Evolutionary conservation across 2,888 invertebrate genomes (phyloP).

Genomic region (Drosophila fungiperda): DNA sequence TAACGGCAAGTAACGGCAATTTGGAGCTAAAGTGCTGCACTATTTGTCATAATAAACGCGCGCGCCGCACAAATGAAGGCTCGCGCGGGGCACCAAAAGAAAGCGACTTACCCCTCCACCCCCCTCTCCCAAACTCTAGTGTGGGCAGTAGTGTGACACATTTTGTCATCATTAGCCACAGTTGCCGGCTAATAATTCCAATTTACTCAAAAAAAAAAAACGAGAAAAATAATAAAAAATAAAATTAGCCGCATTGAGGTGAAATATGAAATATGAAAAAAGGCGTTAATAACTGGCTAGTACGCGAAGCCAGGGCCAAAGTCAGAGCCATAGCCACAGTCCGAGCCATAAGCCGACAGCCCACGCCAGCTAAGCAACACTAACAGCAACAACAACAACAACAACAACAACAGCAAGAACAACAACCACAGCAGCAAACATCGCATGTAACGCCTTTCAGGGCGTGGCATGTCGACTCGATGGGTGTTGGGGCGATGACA

Average conservation of each 20-base stretch:
- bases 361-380: constrained; percentile 54
- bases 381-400: constrained; percentile 21
- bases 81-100: constrained; percentile 46
- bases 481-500: constrained; percentile 74
- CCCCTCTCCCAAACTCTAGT: constrained; percentile 18
- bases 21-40: constrained; percentile 71
- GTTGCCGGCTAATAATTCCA: constrained; percentile 80
- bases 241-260: constrained; percentile 60
- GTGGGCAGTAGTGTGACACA: constrained; percentile 80
- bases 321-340: constrained; percentile 17
- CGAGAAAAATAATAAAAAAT: not conserved
- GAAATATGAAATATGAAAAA: constrained; percentile 27
- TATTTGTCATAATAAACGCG: constrained; percentile 81
- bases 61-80: constrained; percentile 46
- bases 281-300: constrained; percentile 69
- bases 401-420: constrained; percentile 11
- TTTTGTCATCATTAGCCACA: constrained; percentile 82
- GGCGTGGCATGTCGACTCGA: constrained; percentile 42
- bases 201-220: constrained; percentile 63
- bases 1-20: constrained; percentile 79
- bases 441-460: constrained; percentile 32
- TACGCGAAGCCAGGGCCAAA: constrained; percentile 43
- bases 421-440: constrained; percentile 6
- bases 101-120: constrained; percentile 36
- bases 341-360: constrained; percentile 61